Conservation (phyloP, 2,797 vertebrate genomes). For the Oryzias dopingdopingensis region DNA sequence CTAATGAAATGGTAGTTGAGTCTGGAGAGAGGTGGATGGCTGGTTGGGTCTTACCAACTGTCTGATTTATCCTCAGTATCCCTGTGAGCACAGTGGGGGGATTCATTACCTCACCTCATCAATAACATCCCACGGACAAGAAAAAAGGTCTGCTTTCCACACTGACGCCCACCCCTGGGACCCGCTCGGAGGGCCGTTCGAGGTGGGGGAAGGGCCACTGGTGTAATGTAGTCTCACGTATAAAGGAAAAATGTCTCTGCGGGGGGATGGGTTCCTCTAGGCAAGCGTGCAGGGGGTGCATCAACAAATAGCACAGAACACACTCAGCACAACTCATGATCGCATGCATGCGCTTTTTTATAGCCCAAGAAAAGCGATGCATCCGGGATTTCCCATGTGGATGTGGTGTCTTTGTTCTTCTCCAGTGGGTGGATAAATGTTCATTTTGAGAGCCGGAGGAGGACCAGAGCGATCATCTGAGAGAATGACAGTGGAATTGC, state of each 20-base stretch:
- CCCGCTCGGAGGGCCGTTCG: conserved; percentile 52
- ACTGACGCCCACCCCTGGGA: conserved; percentile 69
- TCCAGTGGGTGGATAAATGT: conserved; percentile 26
- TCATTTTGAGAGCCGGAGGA: conserved; percentile 27
- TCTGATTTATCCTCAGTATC: conserved; percentile 81
- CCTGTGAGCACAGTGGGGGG: conserved; percentile 74
- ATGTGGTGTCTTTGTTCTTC: conserved; percentile 24
- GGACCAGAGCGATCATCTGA: conserved; percentile 15
- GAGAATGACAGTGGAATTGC: conserved; percentile 16
- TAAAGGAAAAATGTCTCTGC: conserved; percentile 57
- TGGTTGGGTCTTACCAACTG: conserved; percentile 75
- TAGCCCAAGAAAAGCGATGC: conserved; percentile 20
- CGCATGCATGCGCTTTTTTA: conserved; percentile 21
- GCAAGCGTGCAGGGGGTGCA: conserved; percentile 32
- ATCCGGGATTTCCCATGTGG: conserved; percentile 16
- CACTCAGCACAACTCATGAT: conserved; percentile 34
- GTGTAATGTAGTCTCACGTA: conserved; percentile 62
- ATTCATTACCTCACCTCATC: conserved; percentile 79
- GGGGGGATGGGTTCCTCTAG: conserved; percentile 62
- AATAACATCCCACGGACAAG: conserved; percentile 74
- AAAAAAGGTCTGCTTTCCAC: conserved; percentile 67
- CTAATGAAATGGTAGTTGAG: conserved; percentile 82
- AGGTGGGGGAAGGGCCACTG: conserved; percentile 52
- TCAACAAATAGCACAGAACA: conserved; percentile 35
- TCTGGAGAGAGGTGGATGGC: conserved; percentile 75